Base-by-base conservation (phyloP, 1,140 invertebrate genomes). In the Drosophila triauraria region DNA sequence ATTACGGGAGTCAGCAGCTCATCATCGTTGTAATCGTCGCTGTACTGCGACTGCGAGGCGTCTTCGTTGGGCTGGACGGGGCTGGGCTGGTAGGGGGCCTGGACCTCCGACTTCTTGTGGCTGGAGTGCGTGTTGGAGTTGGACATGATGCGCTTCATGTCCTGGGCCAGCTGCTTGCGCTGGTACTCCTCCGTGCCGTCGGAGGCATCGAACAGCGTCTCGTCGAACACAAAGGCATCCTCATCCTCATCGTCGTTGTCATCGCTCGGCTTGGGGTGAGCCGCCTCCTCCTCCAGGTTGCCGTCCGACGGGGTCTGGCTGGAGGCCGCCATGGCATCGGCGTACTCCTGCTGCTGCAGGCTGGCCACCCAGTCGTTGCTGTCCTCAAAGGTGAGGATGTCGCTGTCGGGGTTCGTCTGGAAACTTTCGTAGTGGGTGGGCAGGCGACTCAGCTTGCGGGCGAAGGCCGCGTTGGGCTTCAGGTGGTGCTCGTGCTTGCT, bases 121-220 rank as follows among this genome's bases (percentile, higher is more conserved):
- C 71, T 59, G 35, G 46, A 58, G 47, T 78, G 70, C 12, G 65
- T 63, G 42, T 87, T 79, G 23, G 78, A 85, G 50, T 93, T 93
- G 43, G 87, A 91, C 90, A 93, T 91, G 35, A 93, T 93, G 23
- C 92, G 92, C 56, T 88, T 77, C 92, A 93, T 93, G 50, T 93
- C 91, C 58, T 91, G 81, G 8, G 82, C 81, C n/a, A 93, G 59
- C 56, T 92, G 90, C 54, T 93, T 93, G 25, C 90, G 80, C 30
- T 92, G 91, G 43, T 91, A 91, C 25, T 91, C 84, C 43, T 92
- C 82, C 7, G 87, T 80, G n/a, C 84, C 84, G 51, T 87, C 87
- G 6, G 64, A 72, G 17, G 69, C 72, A 56, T 92, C 85, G 40
- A 92, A 92, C 9, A 91, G 57, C 0, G 82, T 71, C n/a, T 91